Evolutionary conservation across 2,113 vertebrate species (phyloP), one percentile per base, ranked within the genome.

Genomic region (Heterochromis multidens): DNA sequence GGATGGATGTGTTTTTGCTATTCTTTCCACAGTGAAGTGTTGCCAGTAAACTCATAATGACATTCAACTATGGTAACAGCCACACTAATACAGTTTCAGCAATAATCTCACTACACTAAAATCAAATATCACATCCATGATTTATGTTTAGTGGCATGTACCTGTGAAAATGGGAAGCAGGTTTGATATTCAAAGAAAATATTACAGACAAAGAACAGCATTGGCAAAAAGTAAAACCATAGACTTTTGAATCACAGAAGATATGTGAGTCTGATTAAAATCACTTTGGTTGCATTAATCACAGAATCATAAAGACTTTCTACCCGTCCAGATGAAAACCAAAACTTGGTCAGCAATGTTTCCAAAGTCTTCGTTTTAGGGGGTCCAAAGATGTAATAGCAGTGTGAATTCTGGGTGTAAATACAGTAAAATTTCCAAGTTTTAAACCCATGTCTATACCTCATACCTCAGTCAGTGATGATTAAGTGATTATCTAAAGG

Each of bases 31-130:
- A 27, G 27, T 19, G 14, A 40, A 14, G 17, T 70, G 8, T 6
- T 70, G 43, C 65, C 23, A 70, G 2, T 27, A 70, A 70, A 70
- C 65, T 1, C 65, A 70, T 40, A 46, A 70, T 46, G 65, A 70
- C 37, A 70, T 13, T 10, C 23, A 46, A 46, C 25, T 46, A 46
- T 70, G 23, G 23, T 46, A 46, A 11, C 37, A 70, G 11, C 23
- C 65, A 46, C 65, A 46, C 63, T 1, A 17, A 25, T n/a, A 46
- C 65, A 46, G 37, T 70, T 70, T 70, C 65, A 70, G 14, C 37
- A 70, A 43, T 70, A 27, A 46, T 70, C 35, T 27, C n/a, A 43
- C 63, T 23, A n/a, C 63, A 46, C n/a, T 40, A 12, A 40, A 40
- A 40, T 12, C 11, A 40, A 40, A 40, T 40, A 40, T 70, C 35